Conservation (phyloP, 2,797 vertebrate genomes). For the Lophius americanus region DNA sequence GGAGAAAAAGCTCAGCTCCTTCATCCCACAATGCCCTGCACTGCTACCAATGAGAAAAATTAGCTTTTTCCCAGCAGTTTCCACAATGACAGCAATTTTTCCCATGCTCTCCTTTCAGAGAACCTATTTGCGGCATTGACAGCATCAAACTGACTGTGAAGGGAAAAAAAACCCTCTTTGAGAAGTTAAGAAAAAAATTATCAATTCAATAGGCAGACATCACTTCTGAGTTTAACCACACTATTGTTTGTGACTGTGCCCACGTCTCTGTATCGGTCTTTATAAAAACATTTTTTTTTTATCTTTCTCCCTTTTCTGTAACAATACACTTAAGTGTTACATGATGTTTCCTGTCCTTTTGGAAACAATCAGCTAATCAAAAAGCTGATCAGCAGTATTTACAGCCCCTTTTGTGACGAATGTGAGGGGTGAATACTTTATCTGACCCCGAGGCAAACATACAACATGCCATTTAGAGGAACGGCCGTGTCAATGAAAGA, state of each 20-base stretch:
- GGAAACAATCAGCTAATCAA: slow-evolving; percentile 60
- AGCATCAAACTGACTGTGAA: slow-evolving; percentile 62
- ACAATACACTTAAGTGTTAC: slow-evolving; percentile 36
- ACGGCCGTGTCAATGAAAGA: slow-evolving; percentile 34
- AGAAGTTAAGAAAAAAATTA: slow-evolving; percentile 37
- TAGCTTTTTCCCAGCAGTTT: slow-evolving; percentile 72
- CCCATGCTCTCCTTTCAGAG: slow-evolving; percentile 71
- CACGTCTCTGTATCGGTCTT: slow-evolving; percentile 21
- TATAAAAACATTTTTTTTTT: slow-evolving; percentile 17
- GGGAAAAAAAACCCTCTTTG: slow-evolving; percentile 45
- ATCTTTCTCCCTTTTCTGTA: slow-evolving; percentile 28
- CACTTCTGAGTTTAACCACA: slow-evolving; percentile 37
- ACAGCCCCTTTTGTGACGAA: slow-evolving; percentile 47
- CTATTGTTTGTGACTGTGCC: slow-evolving; percentile 48
- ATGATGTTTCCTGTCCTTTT: slow-evolving; percentile 57
- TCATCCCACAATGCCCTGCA: slow-evolving; percentile 67
- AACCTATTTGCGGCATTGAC: slow-evolving; percentile 69
- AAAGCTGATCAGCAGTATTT: slow-evolving; percentile 39
- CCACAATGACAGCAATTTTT: slow-evolving; percentile 67
- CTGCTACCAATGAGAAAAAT: slow-evolving; percentile 65
- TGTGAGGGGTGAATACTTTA: slow-evolving; percentile 37
- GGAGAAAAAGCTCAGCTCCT: slow-evolving; percentile 34
- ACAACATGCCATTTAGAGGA: slow-evolving; percentile 50
- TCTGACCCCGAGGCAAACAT: slow-evolving; percentile 38
- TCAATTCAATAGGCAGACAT: slow-evolving; percentile 38